These are phyloP conservation scores for Gallinago media DNA, from an alignment of 2,113 vertebrate genomes.

Conservation along the genomic window DNA sequence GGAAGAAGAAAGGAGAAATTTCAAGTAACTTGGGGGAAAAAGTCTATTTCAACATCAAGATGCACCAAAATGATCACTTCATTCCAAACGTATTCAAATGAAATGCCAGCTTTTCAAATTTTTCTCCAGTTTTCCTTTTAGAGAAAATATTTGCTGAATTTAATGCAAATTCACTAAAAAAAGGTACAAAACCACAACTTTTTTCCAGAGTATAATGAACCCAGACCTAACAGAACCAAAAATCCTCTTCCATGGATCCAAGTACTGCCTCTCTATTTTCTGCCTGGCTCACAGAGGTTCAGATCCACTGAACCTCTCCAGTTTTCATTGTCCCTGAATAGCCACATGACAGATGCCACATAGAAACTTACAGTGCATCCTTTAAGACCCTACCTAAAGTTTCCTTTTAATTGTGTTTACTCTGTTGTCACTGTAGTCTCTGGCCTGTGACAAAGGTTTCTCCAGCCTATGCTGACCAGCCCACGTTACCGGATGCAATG, in stretches of 20 bases:
- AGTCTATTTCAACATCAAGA: neutral
- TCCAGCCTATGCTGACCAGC: neutral
- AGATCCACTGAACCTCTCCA: neutral
- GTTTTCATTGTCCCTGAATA: neutral
- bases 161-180: neutral
- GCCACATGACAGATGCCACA: rapidly evolving
- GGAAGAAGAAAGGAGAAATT: neutral
- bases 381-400: neutral
- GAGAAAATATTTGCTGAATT: neutral
- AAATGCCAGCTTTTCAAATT: neutral
- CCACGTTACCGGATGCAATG: neutral
- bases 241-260: neutral
- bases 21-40: neutral
- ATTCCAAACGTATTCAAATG: neutral
- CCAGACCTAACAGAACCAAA: neutral
- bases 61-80: neutral
- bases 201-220: neutral
- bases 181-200: neutral
- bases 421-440: neutral
- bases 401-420: neutral
- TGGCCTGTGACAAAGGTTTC: neutral
- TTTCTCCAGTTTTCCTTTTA: neutral
- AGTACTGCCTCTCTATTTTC: neutral
- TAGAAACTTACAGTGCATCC: neutral
- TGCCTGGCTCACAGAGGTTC: neutral